Evolutionary conservation across 2,113 vertebrate genomes (phyloP), one percentile per base, ranked within the genome.

Genomic region (Semnopithecus entellus): DNA sequence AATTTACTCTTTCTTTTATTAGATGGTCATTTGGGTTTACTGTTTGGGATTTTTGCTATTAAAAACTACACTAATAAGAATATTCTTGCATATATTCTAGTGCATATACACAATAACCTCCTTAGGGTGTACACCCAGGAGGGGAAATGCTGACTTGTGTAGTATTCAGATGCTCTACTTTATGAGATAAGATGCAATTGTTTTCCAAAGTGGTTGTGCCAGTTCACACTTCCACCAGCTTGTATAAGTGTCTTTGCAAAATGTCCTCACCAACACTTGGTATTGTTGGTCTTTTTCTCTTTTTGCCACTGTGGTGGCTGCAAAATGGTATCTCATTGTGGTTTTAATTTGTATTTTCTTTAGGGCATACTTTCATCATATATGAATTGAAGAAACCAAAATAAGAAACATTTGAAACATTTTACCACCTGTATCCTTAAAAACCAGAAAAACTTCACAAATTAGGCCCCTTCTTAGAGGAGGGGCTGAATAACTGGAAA

Each of bases 261-360:
- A 50, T 11, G 4, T 30, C 40, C 66, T 86, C 30, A 32, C 70
- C 57, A 93, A 32, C 38, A 68, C 68, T 86, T 86, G 73, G 55
- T 43, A 27, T 45, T 40, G 1, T 81, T 18, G 30, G 6, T 23
- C 4, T 85, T 95, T 45, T 6, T 14, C 6, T 43, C 48, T 30
- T n/a, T 72, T 72, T 55, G 20, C 25, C 16, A 73, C 25, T 50
- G 27, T 91, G 27, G 32, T 83, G 30, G 45, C 5, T 75, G 1
- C 88, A 84, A 59, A 90, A 89, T 83, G 16, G 27, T 32, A 86
- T 59, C 20, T 80, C 20, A 81, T 4, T 79, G 40, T 80, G 57
- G 11, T 92, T 93, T 96, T 79, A 80, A 25, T 92, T 80, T 94
- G 48, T 5, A 64, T 83, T 97, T 95, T 82, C 50, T 84, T 94